Evolutionary conservation across 2,888 invertebrate genomes (phyloP).

Genomic region (Agrotis clavis): DNA sequence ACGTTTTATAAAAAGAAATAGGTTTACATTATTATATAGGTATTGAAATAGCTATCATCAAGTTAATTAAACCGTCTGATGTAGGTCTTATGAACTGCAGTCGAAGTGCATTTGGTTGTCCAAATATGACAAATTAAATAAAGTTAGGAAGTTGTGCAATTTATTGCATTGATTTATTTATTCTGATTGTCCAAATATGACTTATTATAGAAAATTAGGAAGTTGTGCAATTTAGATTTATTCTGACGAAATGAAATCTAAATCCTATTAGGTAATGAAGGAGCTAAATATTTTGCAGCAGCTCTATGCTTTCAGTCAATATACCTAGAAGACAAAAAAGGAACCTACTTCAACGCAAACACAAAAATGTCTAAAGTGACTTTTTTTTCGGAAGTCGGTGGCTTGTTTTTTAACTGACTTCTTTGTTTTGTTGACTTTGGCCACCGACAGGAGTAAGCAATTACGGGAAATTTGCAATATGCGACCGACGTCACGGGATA

Average conservation of each 20-base stretch:
- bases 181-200: too few species aligned
- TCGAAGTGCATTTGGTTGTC: slow-evolving; percentile 14
- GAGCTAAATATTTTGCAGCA: not conserved
- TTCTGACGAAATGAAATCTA: not conserved
- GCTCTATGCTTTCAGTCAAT: not conserved
- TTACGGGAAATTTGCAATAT: too few species aligned
- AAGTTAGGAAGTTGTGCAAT: slow-evolving; percentile 21
- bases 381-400: too few species aligned
- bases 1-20: slow-evolving; percentile 25
- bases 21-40: too few species aligned
- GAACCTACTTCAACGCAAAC: too few species aligned
- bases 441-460: too few species aligned
- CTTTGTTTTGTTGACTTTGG: too few species aligned
- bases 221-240: too few species aligned
- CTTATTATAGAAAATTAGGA: too few species aligned
- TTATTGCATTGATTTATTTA: not conserved
- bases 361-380: too few species aligned
- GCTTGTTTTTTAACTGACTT: too few species aligned
- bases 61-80: slow-evolving; percentile 36
- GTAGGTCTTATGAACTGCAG: slow-evolving; percentile 29
- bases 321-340: not conserved
- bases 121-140: slow-evolving; percentile 15
- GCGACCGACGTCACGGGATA: too few species aligned
- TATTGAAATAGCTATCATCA: slow-evolving; percentile 12
- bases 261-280: not conserved